phyloP scores from a whole-genome alignment of 2,113 vertebrate species.

The Budorcas taxicolor region DNA sequence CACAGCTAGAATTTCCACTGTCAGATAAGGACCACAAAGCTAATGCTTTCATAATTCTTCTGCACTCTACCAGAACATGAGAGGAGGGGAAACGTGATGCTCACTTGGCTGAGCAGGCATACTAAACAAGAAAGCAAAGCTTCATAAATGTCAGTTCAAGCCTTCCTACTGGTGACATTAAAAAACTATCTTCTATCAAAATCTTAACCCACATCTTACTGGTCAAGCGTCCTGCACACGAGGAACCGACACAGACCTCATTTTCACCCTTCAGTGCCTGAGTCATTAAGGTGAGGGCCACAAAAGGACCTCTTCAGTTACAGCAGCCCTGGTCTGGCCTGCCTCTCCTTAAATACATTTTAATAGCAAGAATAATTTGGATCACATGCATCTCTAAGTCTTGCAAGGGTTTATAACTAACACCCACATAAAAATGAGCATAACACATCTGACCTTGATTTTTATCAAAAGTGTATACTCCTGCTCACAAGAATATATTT shows the following conservation, averaged over 20 bases:
- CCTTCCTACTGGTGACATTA: slow-evolving; percentile 7
- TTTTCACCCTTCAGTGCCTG: neutral
- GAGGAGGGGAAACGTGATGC: slow-evolving; percentile 3
- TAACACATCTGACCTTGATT: neutral
- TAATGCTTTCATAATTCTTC: slow-evolving; percentile 31
- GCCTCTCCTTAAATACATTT: neutral
- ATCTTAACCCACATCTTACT: neutral
- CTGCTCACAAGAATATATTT: neutral
- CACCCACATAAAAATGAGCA: neutral
- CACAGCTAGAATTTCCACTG: slow-evolving; percentile 28
- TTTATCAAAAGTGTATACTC: neutral
- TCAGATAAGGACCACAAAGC: slow-evolving; percentile 6
- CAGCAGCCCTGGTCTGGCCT: neutral
- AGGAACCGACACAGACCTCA: neutral
- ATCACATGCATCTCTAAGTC: neutral
- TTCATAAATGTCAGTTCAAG: slow-evolving; percentile 28
- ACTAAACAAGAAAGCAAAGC: neutral
- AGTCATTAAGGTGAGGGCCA: neutral
- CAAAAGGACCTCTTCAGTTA: neutral
- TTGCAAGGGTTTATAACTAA: neutral
- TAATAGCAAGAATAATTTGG: neutral
- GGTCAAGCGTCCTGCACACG: neutral
- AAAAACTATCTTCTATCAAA: slow-evolving; percentile 5
- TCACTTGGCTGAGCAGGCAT: neutral
- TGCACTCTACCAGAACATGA: slow-evolving; percentile 38